Evolutionary conservation across 2,797 vertebrate genomes (phyloP).

Genomic region (Anas bernieri): DNA sequence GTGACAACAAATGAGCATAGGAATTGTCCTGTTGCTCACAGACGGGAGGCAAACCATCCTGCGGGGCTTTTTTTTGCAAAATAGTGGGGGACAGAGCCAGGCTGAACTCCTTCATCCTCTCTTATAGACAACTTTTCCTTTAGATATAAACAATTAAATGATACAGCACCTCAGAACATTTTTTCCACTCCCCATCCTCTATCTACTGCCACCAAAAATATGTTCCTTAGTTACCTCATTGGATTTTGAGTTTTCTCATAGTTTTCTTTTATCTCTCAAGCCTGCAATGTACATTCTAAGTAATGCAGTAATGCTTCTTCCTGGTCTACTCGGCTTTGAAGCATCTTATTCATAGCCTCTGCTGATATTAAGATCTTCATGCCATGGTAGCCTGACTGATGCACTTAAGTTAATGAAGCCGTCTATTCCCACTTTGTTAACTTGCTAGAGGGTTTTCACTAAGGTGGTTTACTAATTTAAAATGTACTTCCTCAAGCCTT

Average conservation of each 20-base stretch:
- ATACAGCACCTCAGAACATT: background rate
- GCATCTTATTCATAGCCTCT: background rate
- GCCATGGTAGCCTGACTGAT: background rate
- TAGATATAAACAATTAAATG: background rate
- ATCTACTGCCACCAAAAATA: background rate
- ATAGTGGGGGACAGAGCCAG: accelerated
- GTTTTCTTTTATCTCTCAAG: background rate
- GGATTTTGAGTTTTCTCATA: background rate
- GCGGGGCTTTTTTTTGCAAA: background rate
- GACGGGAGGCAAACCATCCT: background rate
- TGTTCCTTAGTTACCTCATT: background rate
- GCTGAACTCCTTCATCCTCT: background rate
- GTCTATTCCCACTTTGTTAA: background rate
- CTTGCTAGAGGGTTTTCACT: background rate
- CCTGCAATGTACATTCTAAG: background rate
- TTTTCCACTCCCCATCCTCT: background rate
- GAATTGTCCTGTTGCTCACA: background rate
- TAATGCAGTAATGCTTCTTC: background rate
- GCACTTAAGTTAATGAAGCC: background rate
- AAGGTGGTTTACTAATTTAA: background rate
- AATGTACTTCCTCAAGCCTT: background rate
- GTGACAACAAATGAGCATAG: background rate
- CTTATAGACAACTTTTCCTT: background rate
- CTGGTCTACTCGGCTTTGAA: background rate
- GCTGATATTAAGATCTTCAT: accelerated